Conservation (phyloP, 2,113 vertebrate genomes). For the Theristicus caerulescens region DNA sequence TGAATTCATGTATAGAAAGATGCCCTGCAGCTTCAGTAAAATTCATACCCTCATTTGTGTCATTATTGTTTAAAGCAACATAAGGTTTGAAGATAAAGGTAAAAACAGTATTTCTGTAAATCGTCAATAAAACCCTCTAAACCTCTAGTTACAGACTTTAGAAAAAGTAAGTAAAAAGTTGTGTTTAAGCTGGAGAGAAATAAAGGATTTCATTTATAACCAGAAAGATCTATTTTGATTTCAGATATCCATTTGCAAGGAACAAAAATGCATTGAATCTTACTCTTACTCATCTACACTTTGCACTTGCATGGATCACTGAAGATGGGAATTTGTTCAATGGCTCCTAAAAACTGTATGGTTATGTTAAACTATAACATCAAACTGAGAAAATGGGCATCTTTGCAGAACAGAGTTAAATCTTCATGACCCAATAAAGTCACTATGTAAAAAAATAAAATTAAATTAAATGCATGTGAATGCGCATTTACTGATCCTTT, state of each 20-base stretch:
- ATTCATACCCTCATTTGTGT: neutral
- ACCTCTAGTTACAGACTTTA: constrained; percentile 1
- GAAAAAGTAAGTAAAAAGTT: constrained; percentile 4
- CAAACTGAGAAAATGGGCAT: constrained; percentile 25
- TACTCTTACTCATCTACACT: constrained; percentile 26
- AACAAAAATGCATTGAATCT: neutral
- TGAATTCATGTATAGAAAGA: neutral
- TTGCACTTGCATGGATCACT: constrained; percentile 58
- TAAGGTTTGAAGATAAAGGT: neutral
- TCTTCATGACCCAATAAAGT: constrained; percentile 57
- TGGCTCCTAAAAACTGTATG: constrained; percentile 25
- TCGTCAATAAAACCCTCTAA: constrained; percentile 27
- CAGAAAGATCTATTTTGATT: constrained; percentile 15
- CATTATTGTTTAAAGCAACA: constrained; percentile 19
- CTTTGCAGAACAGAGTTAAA: constrained; percentile 46
- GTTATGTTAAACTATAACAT: neutral
- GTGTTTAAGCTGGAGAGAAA: constrained; percentile 37
- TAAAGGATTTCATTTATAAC: constrained; percentile 19
- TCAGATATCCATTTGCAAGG: neutral
- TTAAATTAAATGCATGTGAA: constrained; percentile 86
- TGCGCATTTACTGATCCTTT: constrained; percentile 80
- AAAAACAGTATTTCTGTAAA: constrained; percentile 22
- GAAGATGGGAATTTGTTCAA: constrained; percentile 36
- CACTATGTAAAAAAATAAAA: constrained; percentile 71
- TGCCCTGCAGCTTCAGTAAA: constrained; percentile 20